These are phyloP conservation scores for Pedetes capensis DNA, from an alignment of 2,113 vertebrate species.

Conservation along the genomic window DNA sequence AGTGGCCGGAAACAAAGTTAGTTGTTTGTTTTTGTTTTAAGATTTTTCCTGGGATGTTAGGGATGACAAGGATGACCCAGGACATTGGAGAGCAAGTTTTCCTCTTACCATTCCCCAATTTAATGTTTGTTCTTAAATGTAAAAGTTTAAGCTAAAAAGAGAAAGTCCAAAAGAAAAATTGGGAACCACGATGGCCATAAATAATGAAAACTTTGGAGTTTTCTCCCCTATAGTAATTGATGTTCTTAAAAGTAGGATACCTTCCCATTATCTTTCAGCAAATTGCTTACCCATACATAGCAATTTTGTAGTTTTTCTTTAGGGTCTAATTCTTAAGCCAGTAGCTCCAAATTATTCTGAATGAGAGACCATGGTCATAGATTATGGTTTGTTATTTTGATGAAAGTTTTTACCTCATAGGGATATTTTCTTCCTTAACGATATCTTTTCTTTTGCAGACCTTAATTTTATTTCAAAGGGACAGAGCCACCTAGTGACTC, in stretches of 20 bases:
- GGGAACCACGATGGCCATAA: background rate
- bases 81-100: background rate
- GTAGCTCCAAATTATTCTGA: slow-evolving; percentile 23
- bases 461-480: slow-evolving; percentile 67
- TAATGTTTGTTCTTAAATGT: background rate
- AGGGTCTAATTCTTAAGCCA: background rate
- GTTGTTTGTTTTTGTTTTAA: background rate
- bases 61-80: background rate
- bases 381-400: background rate
- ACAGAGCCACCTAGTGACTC: slow-evolving; percentile 82
- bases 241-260: background rate
- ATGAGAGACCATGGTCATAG: slow-evolving; percentile 15
- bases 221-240: background rate
- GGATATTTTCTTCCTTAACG: background rate
- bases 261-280: slow-evolving; percentile 1
- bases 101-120: background rate
- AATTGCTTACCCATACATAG: background rate
- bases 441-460: background rate
- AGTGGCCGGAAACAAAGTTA: background rate
- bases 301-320: background rate
- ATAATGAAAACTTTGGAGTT: background rate
- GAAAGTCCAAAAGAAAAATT: background rate
- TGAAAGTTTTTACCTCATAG: background rate
- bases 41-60: background rate
- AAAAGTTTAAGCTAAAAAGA: background rate